These are phyloP conservation scores for Auanema sp. DNA, from an alignment of 2,888 invertebrate genomes.

Conservation along the genomic window DNA sequence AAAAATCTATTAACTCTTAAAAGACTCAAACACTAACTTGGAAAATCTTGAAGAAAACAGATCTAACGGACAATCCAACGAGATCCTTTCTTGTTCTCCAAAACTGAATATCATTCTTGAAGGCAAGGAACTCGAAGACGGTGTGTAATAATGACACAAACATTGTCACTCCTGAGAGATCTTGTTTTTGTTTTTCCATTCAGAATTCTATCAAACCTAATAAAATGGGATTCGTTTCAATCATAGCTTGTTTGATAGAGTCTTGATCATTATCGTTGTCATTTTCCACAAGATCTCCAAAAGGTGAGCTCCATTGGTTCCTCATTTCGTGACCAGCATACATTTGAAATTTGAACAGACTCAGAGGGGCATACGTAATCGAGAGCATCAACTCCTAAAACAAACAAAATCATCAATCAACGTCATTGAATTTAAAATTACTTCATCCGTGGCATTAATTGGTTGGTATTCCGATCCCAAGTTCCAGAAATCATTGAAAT, in stretches of 20 bases:
- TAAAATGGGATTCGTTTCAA: slow-evolving; percentile 95
- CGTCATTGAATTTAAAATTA: background rate
- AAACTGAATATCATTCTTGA: slow-evolving; percentile 99
- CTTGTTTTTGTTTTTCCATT: too few relatives aligned
- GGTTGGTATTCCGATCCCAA: slow-evolving; percentile 81
- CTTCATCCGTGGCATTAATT: slow-evolving; percentile 79
- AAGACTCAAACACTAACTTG: slow-evolving; percentile 23
- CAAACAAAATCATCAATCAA: background rate
- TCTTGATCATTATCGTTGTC: slow-evolving; percentile 73
- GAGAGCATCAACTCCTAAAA: slow-evolving; percentile 63
- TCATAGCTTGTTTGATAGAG: slow-evolving; percentile 78
- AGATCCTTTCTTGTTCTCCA: slow-evolving; percentile 96
- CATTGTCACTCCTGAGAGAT: slow-evolving; percentile 74
- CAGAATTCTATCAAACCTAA: slow-evolving; percentile 69
- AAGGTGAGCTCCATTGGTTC: slow-evolving; percentile 57
- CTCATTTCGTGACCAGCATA: slow-evolving; percentile 81
- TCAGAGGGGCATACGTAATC: slow-evolving; percentile 76
- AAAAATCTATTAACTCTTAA: background rate
- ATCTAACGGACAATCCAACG: slow-evolving; percentile 87
- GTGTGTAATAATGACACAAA: slow-evolving; percentile 91
- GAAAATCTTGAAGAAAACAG: slow-evolving; percentile 97
- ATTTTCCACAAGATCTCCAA: slow-evolving; percentile 65
- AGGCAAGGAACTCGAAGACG: slow-evolving; percentile 94
- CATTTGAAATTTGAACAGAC: slow-evolving; percentile 95
- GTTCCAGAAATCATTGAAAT: slow-evolving; percentile 98